Evolutionary conservation across 2,113 vertebrate genomes (phyloP), one percentile per base, ranked within the genome.

Genomic region (Semnornis frantzii): DNA sequence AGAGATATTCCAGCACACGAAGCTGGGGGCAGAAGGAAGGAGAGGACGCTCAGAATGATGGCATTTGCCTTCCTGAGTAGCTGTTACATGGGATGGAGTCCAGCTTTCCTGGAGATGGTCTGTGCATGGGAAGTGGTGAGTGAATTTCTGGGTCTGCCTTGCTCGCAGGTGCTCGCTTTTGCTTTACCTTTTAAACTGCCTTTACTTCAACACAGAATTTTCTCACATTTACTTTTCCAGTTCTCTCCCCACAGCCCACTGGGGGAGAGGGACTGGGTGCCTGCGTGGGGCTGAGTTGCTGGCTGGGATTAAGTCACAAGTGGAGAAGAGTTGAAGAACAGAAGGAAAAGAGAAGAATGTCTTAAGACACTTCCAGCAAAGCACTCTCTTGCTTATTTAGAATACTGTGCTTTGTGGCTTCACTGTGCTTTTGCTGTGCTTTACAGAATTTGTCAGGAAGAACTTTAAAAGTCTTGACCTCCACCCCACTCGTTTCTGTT

Each of bases 221-320:
- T 79, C 28, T 64, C 39, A 37, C 11, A 57, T 55, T 44, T 15
- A 59, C 15, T 4, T 44, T 33, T 50, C 15, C 0, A 3, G 6
- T 60, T 60, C 30, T 60, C 19, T 59, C 12, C 50, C 37, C 37
- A 10, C 31, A 12, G 30, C 34, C 34, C 31, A 44, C 5, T 33
- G 0, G 0, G 10, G 12, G 8, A 6, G 3, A 64, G 50, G 15
- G 17, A 68, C 30, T 0, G 3, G 71, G n/a, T 1, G 1, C 24
- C 52, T 42, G 24, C 1, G 7, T 11, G 24, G 42, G 6, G 52
- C 33, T 72, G 8, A 20, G 12, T 33, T 65, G 54, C 10, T 0
- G 3, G 25, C 42, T 60, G 25, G 20, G 10, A 25, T 72, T 65
- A 42, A 63, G 46, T n/a, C n/a, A 30, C 0, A 65, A 44, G 31